Base-by-base conservation (phyloP, 1,140 invertebrate genomes). In the Nasonia vitripennis region DNA sequence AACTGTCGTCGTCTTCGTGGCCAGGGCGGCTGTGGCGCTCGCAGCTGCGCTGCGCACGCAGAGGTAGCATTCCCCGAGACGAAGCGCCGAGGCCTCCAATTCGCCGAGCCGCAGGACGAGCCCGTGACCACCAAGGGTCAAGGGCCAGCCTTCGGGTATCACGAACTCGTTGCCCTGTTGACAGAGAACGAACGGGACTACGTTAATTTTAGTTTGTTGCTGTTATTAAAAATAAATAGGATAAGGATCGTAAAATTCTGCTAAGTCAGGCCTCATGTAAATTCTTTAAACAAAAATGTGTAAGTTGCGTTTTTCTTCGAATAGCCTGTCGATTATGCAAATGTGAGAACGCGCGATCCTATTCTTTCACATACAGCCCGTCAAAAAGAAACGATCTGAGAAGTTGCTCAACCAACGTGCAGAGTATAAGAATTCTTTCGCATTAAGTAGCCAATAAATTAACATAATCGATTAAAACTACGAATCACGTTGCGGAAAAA, bases 1-100 rank as follows among this genome's bases (percentile, higher is more conserved):
- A 17, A 17, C 34, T 34, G 78, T 87, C 4, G 55, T 89, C 89
- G 88, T 87, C 81, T 85, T 86, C 70, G 88, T 87, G 74, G 88
- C 87, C 85, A 88, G 86, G 71, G 88, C 84, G 68, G 89, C 87
- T 85, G 87, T 89, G 88, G 90, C 89, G 90, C 88, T 91, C 86
- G 90, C 90, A 90, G 90, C 90, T 88, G 91, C 89, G 89, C 90
- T 91, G 88, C 93, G 91, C 85, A 94, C 92, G 88, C 93, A 94
- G 81, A 94, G 92, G 91, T 94, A 94, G 91, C 92, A 93, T 93
- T 94, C 94, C 89, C 92, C 92, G 83, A 92, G 90, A 86, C 93
- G 91, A 81, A 94, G 91, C 45, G 92, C 90, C 82, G 93, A 93
- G 85, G 92, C 91, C 83, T 93, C 93, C 86, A 94, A 89, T 85